phyloP scores from a whole-genome alignment of 2,888 invertebrate genomes.

The Shargacucullia verbasci region DNA sequence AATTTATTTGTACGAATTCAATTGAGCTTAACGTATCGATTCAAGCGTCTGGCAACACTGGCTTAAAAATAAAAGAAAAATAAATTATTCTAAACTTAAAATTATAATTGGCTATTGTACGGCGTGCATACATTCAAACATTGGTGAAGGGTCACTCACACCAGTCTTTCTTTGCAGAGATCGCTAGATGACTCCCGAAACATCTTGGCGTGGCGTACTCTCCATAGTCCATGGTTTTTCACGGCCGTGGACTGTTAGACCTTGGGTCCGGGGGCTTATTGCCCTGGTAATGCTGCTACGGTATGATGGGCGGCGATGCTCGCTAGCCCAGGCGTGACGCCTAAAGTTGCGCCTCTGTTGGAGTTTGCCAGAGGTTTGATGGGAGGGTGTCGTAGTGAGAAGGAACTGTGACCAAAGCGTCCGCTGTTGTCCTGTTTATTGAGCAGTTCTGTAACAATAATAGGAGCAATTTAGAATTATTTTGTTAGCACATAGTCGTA shows the following conservation, averaged over 20 bases:
- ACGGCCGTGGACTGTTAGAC: slow-evolving; percentile 75
- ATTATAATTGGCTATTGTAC: slow-evolving; percentile 50
- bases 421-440: slow-evolving; percentile 90
- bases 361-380: slow-evolving; percentile 84
- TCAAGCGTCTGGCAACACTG: slow-evolving; percentile 45
- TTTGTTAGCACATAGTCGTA: background rate
- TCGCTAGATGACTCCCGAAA: slow-evolving; percentile 63
- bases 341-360: slow-evolving; percentile 83
- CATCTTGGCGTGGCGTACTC: slow-evolving; percentile 66
- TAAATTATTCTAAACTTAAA: slow-evolving; percentile 42
- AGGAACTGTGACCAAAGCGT: slow-evolving; percentile 93
- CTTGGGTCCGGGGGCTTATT: slow-evolving; percentile 57
- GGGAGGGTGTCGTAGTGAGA: slow-evolving; percentile 92
- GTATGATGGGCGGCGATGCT: slow-evolving; percentile 64
- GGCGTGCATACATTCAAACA: slow-evolving; percentile 47
- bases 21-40: slow-evolving; percentile 64
- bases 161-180: slow-evolving; percentile 67
- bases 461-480: slow-evolving; percentile 3
- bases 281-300: slow-evolving; percentile 75
- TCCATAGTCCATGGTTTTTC: slow-evolving; percentile 77
- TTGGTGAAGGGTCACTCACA: slow-evolving; percentile 56
- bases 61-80: slow-evolving; percentile 16
- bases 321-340: slow-evolving; percentile 63
- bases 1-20: slow-evolving; percentile 71
- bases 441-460: slow-evolving; percentile 91